A percentile compares a stretch with the other conserved stretches of the same genome.
phyloP scores from a whole-genome alignment of 92 coral and sea anemone genomes.

The Parazoanthus atlanticus region DNA sequence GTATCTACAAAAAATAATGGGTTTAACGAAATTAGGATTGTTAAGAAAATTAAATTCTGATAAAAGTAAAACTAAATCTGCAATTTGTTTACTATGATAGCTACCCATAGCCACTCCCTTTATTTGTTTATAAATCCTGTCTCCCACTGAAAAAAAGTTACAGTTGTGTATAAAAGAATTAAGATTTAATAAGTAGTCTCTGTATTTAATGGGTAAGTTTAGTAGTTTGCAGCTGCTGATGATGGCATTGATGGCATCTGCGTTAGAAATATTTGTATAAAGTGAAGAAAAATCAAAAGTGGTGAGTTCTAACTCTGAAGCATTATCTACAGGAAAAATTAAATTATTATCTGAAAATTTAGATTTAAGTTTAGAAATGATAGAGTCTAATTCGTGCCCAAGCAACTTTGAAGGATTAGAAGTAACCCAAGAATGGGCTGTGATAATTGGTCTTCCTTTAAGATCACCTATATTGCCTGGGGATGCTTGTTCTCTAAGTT shows the following conservation, averaged over 20 bases:
- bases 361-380: not conserved
- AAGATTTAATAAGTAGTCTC: not conserved
- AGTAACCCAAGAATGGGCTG: slow-evolving; percentile 53
- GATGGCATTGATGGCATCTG: not conserved
- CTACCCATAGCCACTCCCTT: slow-evolving; percentile 26
- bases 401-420: no score
- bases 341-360: not conserved
- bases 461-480: not conserved
- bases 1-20: slow-evolving; percentile 22
- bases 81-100: slow-evolving; percentile 9
- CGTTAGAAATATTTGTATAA: not conserved
- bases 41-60: not conserved
- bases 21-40: not conserved
- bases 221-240: not conserved
- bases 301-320: not conserved
- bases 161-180: not conserved
- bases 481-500: not conserved
- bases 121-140: not conserved
- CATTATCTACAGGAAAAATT: not conserved
- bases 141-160: not conserved
- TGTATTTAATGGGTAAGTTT: not conserved
- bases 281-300: slow-evolving; percentile 1
- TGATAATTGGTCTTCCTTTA: slow-evolving; percentile 47
- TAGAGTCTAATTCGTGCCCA: not conserved
- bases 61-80: slow-evolving; percentile 1